phyloP scores from a whole-genome alignment of 2,797 vertebrate species.

The Spinibarbus caldwelli region DNA sequence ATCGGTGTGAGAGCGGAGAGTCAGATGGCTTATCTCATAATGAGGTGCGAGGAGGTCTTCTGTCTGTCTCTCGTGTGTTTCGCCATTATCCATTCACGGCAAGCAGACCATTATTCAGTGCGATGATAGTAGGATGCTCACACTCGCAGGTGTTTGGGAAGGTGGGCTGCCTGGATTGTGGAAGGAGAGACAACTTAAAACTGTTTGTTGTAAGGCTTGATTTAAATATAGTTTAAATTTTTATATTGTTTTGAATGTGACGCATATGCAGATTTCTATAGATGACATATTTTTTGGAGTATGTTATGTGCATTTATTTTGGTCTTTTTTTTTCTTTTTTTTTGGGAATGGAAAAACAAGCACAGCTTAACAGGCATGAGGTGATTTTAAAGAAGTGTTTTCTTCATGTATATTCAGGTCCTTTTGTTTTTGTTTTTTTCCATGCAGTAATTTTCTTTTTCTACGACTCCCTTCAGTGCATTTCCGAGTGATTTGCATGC shows the following conservation, averaged over 20 bases:
- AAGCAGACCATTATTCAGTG: slow-evolving; percentile 50
- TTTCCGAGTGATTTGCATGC: slow-evolving; percentile 63
- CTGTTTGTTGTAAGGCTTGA: slow-evolving; percentile 57
- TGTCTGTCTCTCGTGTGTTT: slow-evolving; percentile 22
- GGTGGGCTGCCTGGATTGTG: slow-evolving; percentile 27
- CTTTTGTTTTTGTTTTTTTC: slow-evolving; percentile 56
- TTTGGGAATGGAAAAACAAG: slow-evolving; percentile 54
- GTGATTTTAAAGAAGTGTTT: slow-evolving; percentile 45
- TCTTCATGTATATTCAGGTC: slow-evolving; percentile 67
- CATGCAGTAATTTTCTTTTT: slow-evolving; percentile 68
- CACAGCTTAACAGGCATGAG: slow-evolving; percentile 47
- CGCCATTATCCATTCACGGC: slow-evolving; percentile 41
- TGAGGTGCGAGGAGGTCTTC: slow-evolving; percentile 37
- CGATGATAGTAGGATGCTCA: slow-evolving; percentile 7
- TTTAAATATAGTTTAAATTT: slow-evolving; percentile 60
- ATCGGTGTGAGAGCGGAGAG: slow-evolving; percentile 9
- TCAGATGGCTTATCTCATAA: slow-evolving; percentile 27
- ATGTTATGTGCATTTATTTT: slow-evolving; percentile 48
- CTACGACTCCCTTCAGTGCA: slow-evolving; percentile 63
- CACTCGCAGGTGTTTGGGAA: slow-evolving; percentile 5
- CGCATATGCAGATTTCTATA: slow-evolving; percentile 62
- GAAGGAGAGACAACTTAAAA: slow-evolving; percentile 45
- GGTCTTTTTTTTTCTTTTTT: background rate
- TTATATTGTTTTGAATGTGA: slow-evolving; percentile 66
- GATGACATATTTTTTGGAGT: slow-evolving; percentile 54